Evolutionary conservation across 2,797 vertebrate species (phyloP).

Genomic region (Scarus forsteni): DNA sequence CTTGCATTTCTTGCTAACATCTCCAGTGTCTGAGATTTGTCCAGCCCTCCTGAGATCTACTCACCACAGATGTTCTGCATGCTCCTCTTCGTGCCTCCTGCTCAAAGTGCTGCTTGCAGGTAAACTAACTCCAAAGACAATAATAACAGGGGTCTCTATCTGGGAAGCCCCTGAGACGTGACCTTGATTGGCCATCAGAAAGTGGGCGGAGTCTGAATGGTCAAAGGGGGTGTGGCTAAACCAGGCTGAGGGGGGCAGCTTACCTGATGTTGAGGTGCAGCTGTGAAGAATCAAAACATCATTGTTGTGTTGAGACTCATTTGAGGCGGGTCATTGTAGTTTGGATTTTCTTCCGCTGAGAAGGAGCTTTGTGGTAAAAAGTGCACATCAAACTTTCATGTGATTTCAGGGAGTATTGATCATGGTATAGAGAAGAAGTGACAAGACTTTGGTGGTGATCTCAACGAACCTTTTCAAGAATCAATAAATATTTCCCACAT

Average conservation of each 20-base stretch:
- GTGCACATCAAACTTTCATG: no score
- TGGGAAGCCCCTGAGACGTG: constrained; percentile 35
- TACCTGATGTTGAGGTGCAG: constrained; percentile 22
- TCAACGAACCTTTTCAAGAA: no score
- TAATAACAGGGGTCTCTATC: constrained; percentile 19
- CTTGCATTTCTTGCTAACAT: background rate
- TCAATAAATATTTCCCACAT: no score
- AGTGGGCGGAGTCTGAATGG: constrained; percentile 48
- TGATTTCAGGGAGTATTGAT: no score
- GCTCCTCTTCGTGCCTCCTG: constrained; percentile 8
- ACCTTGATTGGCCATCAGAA: constrained; percentile 70
- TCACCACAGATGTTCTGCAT: constrained; percentile 71
- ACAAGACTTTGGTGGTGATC: no score
- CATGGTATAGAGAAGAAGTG: no score
- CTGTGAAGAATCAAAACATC: no score
- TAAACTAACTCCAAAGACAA: constrained; percentile 14
- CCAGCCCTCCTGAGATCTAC: no score
- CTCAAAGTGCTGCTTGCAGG: constrained; percentile 31
- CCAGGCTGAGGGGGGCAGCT: constrained; percentile 26
- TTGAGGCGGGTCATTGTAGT: no score
- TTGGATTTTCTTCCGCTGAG: no score
- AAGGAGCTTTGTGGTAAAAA: no score
- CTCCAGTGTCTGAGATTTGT: background rate
- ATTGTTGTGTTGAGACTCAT: no score
- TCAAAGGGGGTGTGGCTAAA: background rate